A percentile compares a stretch with the other conserved stretches of the same genome.
These are phyloP conservation scores for Hyalella azteca DNA, from an alignment of 2,888 invertebrate genomes.

Conservation along the genomic window DNA sequence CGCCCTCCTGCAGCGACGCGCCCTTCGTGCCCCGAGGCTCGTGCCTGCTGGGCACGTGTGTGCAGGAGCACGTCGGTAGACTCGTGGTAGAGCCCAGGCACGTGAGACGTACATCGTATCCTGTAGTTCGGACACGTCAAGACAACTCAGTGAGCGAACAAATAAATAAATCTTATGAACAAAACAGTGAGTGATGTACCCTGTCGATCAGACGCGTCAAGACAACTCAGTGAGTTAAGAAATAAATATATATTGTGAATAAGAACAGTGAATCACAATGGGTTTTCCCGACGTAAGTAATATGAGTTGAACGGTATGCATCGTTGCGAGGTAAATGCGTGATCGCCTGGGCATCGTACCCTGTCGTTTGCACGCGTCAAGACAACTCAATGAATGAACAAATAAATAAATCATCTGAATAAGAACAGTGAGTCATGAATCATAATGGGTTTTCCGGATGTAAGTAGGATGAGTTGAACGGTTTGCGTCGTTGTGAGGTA, in stretches of 20 bases:
- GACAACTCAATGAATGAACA: background rate
- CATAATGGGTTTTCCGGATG: background rate
- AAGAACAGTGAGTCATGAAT: background rate
- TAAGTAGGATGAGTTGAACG: too few relatives aligned
- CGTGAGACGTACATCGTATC: background rate
- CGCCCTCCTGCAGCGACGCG: background rate
- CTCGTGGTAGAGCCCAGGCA: conserved; percentile 28
- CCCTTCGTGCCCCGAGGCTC: background rate
- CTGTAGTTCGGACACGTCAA: too few relatives aligned
- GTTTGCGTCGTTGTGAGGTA: too few relatives aligned
- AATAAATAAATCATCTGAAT: background rate
- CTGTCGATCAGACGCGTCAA: background rate
- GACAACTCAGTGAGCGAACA: too few relatives aligned
- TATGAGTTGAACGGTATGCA: too few relatives aligned
- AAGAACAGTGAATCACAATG: background rate
- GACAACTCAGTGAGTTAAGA: background rate
- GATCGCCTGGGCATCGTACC: background rate
- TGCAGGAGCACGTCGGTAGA: conserved; percentile 8
- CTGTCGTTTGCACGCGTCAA: background rate
- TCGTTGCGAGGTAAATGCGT: too few relatives aligned
- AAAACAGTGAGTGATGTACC: too few relatives aligned
- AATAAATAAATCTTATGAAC: too few relatives aligned
- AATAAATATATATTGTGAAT: background rate
- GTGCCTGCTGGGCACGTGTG: background rate
- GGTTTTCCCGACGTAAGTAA: too few relatives aligned